Percentiles rank a stretch among this genome's conserved stretches.
These are phyloP conservation scores for Grammomys surdaster DNA, from an alignment of 2,113 vertebrate species.

Conservation along the genomic window DNA sequence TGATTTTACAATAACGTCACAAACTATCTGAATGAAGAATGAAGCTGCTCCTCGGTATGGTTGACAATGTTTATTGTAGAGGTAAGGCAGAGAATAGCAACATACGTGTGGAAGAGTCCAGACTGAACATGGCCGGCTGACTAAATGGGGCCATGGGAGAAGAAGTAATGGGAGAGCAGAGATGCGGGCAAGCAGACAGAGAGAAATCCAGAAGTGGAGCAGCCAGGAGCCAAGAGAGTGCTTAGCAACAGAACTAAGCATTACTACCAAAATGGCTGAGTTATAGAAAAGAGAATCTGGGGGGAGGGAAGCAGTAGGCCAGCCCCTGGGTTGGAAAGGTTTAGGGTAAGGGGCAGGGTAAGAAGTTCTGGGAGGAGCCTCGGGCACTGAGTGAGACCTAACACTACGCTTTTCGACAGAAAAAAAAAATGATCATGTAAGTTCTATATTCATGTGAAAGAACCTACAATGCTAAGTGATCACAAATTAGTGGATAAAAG, in stretches of 20 bases:
- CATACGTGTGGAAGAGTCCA: background rate
- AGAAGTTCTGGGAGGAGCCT: background rate
- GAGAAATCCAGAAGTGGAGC: background rate
- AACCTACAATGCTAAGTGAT: background rate
- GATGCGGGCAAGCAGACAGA: too few relatives aligned
- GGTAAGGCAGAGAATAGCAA: background rate
- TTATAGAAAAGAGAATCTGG: background rate
- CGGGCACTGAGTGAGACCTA: background rate
- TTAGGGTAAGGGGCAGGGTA: background rate
- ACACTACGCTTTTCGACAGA: background rate
- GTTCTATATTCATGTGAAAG: slow-evolving; percentile 28
- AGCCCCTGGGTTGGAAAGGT: background rate
- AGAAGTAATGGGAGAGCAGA: too few relatives aligned
- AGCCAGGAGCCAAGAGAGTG: background rate
- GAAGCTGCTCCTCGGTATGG: background rate
- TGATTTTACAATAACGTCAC: slow-evolving; percentile 23
- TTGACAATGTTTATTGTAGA: background rate
- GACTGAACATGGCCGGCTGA: background rate
- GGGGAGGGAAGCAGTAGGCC: background rate
- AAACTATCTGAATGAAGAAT: background rate
- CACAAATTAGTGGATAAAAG: slow-evolving; percentile 30
- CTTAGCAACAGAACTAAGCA: background rate
- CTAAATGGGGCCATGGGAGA: background rate
- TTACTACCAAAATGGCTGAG: background rate
- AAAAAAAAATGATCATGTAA: slow-evolving; percentile 23